Evolutionary conservation across 2,113 vertebrate species (phyloP).

Genomic region (Myiozetetes cayanensis): DNA sequence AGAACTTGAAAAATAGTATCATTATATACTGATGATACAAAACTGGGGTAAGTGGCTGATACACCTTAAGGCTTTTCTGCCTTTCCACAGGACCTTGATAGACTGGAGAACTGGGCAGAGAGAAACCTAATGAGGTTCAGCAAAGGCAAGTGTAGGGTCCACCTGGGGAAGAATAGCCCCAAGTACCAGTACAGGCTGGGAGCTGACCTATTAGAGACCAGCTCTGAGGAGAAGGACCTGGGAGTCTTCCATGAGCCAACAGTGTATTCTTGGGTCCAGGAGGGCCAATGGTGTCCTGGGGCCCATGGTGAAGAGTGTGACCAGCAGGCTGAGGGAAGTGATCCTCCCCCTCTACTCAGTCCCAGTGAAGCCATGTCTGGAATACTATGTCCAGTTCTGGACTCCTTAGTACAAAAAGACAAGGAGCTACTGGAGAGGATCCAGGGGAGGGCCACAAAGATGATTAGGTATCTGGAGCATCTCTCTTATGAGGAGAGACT

Average conservation of each 20-base stretch:
- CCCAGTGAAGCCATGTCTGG: background rate
- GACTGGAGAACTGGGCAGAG: background rate
- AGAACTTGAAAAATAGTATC: background rate
- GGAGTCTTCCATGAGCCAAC: background rate
- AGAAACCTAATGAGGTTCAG: accelerated
- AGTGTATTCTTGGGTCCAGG: background rate
- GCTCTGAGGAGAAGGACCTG: background rate
- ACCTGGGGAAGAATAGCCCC: background rate
- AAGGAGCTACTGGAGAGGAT: background rate
- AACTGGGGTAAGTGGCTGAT: background rate
- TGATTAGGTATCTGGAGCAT: background rate
- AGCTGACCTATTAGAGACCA: background rate
- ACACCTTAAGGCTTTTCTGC: background rate
- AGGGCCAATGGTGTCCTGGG: background rate
- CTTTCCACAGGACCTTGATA: background rate
- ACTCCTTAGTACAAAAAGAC: background rate
- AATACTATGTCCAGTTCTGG: background rate
- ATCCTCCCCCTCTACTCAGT: background rate
- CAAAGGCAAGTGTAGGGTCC: background rate
- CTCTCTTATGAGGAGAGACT: accelerated
- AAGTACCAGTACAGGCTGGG: background rate
- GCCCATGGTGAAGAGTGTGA: background rate
- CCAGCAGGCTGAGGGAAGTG: background rate
- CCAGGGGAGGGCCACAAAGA: background rate
- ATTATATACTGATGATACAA: background rate